Evolutionary conservation across 2,888 invertebrate genomes (phyloP).

Genomic region (Xylota segnis): DNA sequence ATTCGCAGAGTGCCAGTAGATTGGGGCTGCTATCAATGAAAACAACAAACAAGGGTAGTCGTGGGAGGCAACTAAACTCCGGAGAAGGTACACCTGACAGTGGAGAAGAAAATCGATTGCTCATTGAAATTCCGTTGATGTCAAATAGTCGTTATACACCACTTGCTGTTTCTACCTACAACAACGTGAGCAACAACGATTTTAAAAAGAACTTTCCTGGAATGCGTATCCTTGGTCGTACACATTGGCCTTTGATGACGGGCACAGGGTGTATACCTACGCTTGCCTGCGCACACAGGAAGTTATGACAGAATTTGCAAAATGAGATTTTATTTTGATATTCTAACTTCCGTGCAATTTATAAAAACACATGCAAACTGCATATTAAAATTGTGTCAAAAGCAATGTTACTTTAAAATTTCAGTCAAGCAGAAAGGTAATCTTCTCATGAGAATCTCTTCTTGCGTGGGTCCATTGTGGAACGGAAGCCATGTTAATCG

Average conservation of each 20-base stretch:
- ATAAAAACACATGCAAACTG: conserved; percentile 5
- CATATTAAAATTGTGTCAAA: conserved; percentile 2
- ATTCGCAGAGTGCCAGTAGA: conserved; percentile 9
- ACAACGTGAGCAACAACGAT: conserved; percentile 50
- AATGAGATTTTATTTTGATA: conserved; percentile 17
- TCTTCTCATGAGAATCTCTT: not conserved
- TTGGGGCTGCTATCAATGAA: not conserved
- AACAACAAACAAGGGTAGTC: not conserved
- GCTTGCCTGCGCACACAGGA: conserved; percentile 15
- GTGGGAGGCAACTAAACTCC: not conserved
- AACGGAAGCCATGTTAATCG: too few relatives aligned
- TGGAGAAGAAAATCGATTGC: conserved; percentile 72
- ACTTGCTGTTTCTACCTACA: conserved; percentile 64
- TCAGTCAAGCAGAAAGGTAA: not conserved
- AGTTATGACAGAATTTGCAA: conserved; percentile 50
- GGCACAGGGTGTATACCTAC: conserved; percentile 39
- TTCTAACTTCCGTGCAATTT: not conserved
- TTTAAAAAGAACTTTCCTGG: conserved; percentile 28
- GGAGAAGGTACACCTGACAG: conserved; percentile 31
- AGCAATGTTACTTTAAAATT: not conserved
- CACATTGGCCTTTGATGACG: conserved; percentile 32
- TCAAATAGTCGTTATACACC: conserved; percentile 74
- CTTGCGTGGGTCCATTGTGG: too few relatives aligned
- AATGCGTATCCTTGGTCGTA: conserved; percentile 15
- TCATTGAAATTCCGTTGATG: conserved; percentile 78